Evolutionary conservation across 2,888 invertebrate genomes (phyloP).

Genomic region (Calameuta pallipes): DNA sequence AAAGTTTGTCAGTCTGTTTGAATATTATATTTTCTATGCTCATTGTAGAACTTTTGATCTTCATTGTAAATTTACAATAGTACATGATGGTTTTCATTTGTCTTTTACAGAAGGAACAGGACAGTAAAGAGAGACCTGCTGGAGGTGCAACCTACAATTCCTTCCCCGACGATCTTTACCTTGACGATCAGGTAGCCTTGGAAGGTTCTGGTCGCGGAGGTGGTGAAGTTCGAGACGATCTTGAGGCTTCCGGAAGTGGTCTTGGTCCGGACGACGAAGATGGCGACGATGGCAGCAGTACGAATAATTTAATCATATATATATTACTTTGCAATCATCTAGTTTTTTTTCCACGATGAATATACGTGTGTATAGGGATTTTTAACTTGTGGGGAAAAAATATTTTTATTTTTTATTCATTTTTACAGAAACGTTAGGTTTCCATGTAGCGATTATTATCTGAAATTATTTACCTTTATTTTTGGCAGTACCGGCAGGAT

Average conservation of each 20-base stretch:
- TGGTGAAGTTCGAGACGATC: slow-evolving; percentile 79
- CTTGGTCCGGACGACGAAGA: slow-evolving; percentile 88
- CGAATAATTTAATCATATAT: slow-evolving; percentile 5
- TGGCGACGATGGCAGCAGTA: slow-evolving; percentile 63
- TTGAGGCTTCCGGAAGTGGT: slow-evolving; percentile 88
- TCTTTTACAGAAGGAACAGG: slow-evolving; percentile 54
- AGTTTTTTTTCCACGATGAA: background rate
- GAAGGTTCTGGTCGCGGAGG: slow-evolving; percentile 77
- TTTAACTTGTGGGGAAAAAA: too few relatives aligned
- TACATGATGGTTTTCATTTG: background rate
- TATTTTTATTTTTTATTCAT: too few relatives aligned
- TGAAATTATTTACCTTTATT: background rate
- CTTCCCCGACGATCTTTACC: slow-evolving; percentile 74
- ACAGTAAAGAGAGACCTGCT: slow-evolving; percentile 47
- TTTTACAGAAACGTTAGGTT: too few relatives aligned
- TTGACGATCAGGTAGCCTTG: slow-evolving; percentile 79
- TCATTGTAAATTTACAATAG: background rate
- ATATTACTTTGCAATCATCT: background rate
- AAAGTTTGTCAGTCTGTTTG: background rate
- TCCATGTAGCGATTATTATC: background rate
- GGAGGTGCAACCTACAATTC: slow-evolving; percentile 64
- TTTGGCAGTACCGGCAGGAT: background rate
- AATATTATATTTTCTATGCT: background rate
- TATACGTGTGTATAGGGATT: too few relatives aligned
- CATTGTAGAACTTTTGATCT: background rate